phyloP scores from a whole-genome alignment of 1,140 invertebrate genomes.

The Drosophila bocki region DNA sequence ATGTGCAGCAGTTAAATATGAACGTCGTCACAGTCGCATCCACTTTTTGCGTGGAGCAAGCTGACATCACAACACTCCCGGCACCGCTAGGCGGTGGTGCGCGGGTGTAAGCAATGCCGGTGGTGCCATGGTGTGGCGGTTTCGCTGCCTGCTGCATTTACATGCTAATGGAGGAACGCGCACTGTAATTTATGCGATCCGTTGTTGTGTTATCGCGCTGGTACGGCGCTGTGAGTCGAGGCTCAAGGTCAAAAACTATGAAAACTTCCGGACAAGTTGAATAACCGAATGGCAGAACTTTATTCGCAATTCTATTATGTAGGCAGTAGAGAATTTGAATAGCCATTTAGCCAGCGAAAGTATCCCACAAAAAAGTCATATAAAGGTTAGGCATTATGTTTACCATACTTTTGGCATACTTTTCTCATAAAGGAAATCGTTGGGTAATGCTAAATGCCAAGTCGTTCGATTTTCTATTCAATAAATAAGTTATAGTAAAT shows the following conservation, averaged over 20 bases:
- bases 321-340: not conserved
- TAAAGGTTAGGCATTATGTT: not conserved
- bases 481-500: not conserved
- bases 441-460: not conserved
- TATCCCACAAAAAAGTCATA: not conserved
- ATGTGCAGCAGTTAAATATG: constrained; percentile 60
- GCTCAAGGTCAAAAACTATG: constrained; percentile 55
- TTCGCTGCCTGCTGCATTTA: constrained; percentile 41
- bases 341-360: constrained; percentile 1
- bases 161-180: constrained; percentile 59
- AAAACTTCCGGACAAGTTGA: constrained; percentile 43
- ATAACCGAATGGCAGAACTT: constrained; percentile 17
- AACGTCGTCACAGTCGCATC: constrained; percentile 34
- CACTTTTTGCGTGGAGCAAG: constrained; percentile 25
- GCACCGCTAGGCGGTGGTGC: constrained; percentile 6
- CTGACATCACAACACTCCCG: constrained; percentile 32
- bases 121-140: constrained; percentile 6
- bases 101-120: constrained; percentile 8
- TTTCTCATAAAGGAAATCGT: not conserved
- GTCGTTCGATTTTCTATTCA: not conserved
- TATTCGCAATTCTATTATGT: not conserved
- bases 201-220: constrained; percentile 42
- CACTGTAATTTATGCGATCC: constrained; percentile 66
- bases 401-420: not conserved
- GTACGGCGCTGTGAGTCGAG: constrained; percentile 15